Conservation (phyloP, 2,113 vertebrate genomes). For the Peromyscus californicus region DNA sequence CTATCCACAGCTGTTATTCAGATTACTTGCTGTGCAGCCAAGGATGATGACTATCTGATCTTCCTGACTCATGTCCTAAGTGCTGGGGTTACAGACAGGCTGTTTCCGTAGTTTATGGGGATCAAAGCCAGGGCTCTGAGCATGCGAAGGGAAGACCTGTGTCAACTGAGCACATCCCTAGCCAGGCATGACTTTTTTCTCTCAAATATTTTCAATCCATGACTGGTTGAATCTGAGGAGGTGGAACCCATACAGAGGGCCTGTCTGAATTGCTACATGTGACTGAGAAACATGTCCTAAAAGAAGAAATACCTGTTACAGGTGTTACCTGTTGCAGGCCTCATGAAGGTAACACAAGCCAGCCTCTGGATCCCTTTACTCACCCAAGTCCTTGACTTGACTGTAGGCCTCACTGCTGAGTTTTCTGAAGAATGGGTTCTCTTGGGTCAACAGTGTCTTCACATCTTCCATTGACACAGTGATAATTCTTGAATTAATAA, state of each 20-base stretch:
- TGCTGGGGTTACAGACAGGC: background rate
- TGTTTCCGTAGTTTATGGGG: background rate
- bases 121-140: background rate
- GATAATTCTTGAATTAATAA: slow-evolving; percentile 95
- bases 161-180: background rate
- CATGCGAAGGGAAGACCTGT: background rate
- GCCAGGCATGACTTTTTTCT: background rate
- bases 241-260: background rate
- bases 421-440: slow-evolving; percentile 97
- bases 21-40: background rate
- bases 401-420: slow-evolving; percentile 92
- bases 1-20: background rate
- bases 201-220: background rate
- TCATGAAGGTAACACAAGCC: too few species aligned
- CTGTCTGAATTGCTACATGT: fast-evolving
- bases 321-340: too few species aligned
- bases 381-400: slow-evolving; percentile 95
- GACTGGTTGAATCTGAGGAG: background rate
- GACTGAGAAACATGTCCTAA: fast-evolving
- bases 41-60: background rate
- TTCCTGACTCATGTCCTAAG: background rate
- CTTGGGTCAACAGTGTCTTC: slow-evolving; percentile 97
- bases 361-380: slow-evolving; percentile 48
- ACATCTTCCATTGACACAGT: slow-evolving; percentile 94
- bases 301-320: too few species aligned